Conservation (phyloP, 2,113 vertebrate species). For the Coreoperca whiteheadi region DNA sequence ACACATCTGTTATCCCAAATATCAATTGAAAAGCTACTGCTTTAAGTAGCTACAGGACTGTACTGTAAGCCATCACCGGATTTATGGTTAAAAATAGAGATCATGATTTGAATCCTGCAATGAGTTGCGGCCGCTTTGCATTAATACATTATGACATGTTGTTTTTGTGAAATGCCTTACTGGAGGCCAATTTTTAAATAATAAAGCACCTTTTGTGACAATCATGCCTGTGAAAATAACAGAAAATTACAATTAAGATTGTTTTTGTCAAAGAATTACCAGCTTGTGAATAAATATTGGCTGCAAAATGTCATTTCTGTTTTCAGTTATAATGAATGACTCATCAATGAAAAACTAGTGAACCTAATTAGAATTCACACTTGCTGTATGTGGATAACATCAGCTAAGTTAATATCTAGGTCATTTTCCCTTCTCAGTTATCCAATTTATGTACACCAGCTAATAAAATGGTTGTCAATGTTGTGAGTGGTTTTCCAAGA, state of each 20-base stretch:
- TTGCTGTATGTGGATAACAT: neutral
- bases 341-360: neutral
- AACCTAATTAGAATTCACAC: slow-evolving; percentile 25
- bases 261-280: slow-evolving; percentile 13
- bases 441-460: neutral
- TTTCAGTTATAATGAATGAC: neutral
- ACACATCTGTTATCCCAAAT: slow-evolving; percentile 64
- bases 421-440: neutral
- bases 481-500: neutral
- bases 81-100: slow-evolving; percentile 67
- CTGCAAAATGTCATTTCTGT: slow-evolving; percentile 15
- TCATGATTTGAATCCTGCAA: slow-evolving; percentile 37
- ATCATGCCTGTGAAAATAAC: slow-evolving; percentile 1
- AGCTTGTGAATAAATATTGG: slow-evolving; percentile 10
- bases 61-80: slow-evolving; percentile 27
- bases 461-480: neutral
- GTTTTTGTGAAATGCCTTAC: slow-evolving; percentile 55
- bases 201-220: slow-evolving; percentile 40
- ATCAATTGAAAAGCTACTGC: slow-evolving; percentile 47
- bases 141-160: slow-evolving; percentile 67
- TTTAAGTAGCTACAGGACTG: slow-evolving; percentile 45
- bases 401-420: neutral
- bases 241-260: slow-evolving; percentile 4
- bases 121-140: slow-evolving; percentile 47
- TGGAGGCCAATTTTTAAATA: slow-evolving; percentile 53